These are phyloP conservation scores for Microplitis manilae DNA, from an alignment of 2,888 invertebrate genomes.

Conservation along the genomic window DNA sequence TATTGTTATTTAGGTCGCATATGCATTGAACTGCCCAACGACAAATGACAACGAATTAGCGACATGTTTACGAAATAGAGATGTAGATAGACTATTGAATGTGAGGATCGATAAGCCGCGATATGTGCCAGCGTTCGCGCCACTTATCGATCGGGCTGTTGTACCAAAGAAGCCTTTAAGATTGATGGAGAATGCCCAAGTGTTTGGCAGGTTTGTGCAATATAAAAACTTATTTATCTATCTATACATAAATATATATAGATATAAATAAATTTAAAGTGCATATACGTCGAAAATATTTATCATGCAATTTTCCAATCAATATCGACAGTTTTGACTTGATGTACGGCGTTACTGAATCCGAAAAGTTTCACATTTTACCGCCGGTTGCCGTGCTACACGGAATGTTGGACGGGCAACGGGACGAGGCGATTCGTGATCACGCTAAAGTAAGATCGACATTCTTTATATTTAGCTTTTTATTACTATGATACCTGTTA, in stretches of 20 bases:
- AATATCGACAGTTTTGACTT: conserved; percentile 81
- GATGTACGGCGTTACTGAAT: conserved; percentile 88
- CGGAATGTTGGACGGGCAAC: conserved; percentile 83
- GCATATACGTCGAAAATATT: not conserved
- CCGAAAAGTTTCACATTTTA: conserved; percentile 85
- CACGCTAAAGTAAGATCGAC: conserved; percentile 74
- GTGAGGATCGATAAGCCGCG: conserved; percentile 73
- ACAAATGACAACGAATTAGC: conserved; percentile 74
- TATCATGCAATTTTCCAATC: conserved; percentile 29
- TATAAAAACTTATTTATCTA: conserved; percentile 14
- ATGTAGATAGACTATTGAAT: conserved; percentile 62
- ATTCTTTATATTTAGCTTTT: conserved; percentile 11
- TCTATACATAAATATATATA: conserved; percentile 4
- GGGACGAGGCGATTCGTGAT: conserved; percentile 83
- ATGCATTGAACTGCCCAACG: conserved; percentile 84
- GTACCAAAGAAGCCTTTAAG: conserved; percentile 86
- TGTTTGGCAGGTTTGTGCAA: conserved; percentile 80
- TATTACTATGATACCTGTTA: conserved; percentile 8
- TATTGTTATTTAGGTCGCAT: conserved; percentile 74
- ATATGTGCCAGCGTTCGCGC: conserved; percentile 90
- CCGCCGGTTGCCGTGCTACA: conserved; percentile 81
- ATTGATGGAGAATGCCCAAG: conserved; percentile 82
- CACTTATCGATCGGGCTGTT: conserved; percentile 88
- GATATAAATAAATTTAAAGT: not conserved
- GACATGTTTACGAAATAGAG: conserved; percentile 74